These are phyloP conservation scores for Nymphalis io DNA, from an alignment of 1,140 invertebrate species.

Conservation along the genomic window DNA sequence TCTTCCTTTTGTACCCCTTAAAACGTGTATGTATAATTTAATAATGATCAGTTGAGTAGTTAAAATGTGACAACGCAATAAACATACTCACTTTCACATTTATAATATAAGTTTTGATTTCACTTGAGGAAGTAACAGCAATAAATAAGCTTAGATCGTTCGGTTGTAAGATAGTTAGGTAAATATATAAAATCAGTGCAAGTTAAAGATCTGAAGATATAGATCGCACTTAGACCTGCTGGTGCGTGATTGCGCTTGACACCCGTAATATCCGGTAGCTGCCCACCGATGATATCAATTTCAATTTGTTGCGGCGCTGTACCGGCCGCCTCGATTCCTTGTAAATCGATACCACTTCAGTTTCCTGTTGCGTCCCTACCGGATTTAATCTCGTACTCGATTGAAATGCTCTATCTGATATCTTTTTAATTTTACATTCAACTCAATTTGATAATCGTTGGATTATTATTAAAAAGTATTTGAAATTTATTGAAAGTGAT, in stretches of 20 bases:
- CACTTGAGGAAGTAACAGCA: too few species aligned
- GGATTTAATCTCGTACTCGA: slow-evolving; percentile 70
- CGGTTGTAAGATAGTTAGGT: neutral
- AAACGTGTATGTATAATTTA: too few species aligned
- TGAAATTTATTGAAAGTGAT: neutral
- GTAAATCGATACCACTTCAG: slow-evolving; percentile 73
- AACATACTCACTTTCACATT: neutral
- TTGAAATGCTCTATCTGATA: slow-evolving; percentile 58
- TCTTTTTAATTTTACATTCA: slow-evolving; percentile 53
- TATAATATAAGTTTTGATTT: too few species aligned
- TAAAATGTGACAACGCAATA: too few species aligned
- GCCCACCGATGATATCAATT: slow-evolving; percentile 77
- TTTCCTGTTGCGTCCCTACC: slow-evolving; percentile 70
- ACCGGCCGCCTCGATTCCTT: slow-evolving; percentile 65
- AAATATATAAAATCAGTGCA: neutral
- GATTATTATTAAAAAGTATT: slow-evolving; percentile 5
- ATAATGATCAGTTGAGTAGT: too few species aligned
- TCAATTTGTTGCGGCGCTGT: slow-evolving; percentile 76
- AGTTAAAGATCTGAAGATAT: slow-evolving; percentile 30
- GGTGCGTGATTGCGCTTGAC: slow-evolving; percentile 65
- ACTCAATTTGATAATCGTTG: slow-evolving; percentile 19
- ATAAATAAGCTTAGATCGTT: neutral
- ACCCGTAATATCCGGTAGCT: slow-evolving; percentile 76
- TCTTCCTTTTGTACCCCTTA: too few species aligned
- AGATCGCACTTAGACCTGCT: slow-evolving; percentile 27